Evolutionary conservation across 1,140 invertebrate genomes (phyloP).

Genomic region (Trachymyrmex cornetzi): DNA sequence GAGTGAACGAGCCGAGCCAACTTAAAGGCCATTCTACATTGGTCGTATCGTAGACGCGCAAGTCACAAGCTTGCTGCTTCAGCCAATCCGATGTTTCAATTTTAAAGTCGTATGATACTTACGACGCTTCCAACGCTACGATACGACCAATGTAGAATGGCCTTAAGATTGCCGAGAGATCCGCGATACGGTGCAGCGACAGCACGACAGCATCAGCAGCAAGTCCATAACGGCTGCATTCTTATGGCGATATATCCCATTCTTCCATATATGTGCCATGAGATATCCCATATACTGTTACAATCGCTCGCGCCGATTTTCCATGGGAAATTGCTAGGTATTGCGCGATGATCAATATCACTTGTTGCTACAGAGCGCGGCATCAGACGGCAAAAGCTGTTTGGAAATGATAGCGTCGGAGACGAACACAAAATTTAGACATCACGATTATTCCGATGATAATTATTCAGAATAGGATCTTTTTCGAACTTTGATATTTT

Average conservation of each 20-base stretch:
- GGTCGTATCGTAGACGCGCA: too few relatives aligned
- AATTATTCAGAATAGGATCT: too few relatives aligned
- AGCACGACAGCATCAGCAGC: slow-evolving; percentile 39
- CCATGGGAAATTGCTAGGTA: not conserved
- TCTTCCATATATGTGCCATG: not conserved
- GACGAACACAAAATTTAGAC: slow-evolving; percentile 35
- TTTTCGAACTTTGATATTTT: too few relatives aligned
- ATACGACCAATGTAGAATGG: too few relatives aligned
- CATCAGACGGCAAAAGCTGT: slow-evolving; percentile 79
- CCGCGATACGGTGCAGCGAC: not conserved
- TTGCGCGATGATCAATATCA: not conserved
- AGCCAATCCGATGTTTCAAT: too few relatives aligned
- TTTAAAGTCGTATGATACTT: too few relatives aligned
- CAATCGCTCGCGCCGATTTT: slow-evolving; percentile 25
- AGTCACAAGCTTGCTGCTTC: too few relatives aligned
- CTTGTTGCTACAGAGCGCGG: too few relatives aligned
- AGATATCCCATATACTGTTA: slow-evolving; percentile 3
- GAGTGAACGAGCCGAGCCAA: slow-evolving; percentile 44
- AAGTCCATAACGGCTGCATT: slow-evolving; percentile 25
- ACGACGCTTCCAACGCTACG: too few relatives aligned
- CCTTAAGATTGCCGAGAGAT: not conserved
- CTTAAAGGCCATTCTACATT: too few relatives aligned
- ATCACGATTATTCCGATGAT: not conserved
- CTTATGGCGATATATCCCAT: slow-evolving; percentile 42
- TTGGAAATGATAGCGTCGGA: slow-evolving; percentile 69